Conservation (phyloP, 2,888 invertebrate genomes). For the Hymenopus coronatus region DNA sequence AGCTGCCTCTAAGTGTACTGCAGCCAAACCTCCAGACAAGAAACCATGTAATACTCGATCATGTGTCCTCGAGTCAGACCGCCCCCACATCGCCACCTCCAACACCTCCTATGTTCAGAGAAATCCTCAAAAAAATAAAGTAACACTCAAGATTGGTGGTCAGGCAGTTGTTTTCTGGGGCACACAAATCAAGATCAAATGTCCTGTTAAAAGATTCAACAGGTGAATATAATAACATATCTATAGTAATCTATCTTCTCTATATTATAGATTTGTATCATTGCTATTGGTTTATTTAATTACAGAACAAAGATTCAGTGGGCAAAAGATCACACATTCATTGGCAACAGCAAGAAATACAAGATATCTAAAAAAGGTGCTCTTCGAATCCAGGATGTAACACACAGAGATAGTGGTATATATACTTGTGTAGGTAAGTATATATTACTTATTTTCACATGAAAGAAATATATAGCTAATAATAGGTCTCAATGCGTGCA, state of each 20-base stretch:
- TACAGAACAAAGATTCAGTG: conserved; percentile 76
- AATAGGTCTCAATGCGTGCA: no score
- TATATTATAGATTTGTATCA: neutral
- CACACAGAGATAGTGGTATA: conserved; percentile 76
- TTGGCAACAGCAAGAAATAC: conserved; percentile 75
- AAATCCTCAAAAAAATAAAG: conserved; percentile 75
- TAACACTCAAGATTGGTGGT: conserved; percentile 83
- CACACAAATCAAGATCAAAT: conserved; percentile 89
- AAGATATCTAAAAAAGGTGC: conserved; percentile 89
- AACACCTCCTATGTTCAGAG: conserved; percentile 82
- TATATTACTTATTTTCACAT: neutral
- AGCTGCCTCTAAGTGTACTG: conserved; percentile 70
- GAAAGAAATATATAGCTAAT: neutral
- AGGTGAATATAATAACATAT: conserved; percentile 43
- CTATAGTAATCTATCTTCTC: neutral
- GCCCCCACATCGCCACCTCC: conserved; percentile 73
- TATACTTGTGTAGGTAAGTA: conserved; percentile 75
- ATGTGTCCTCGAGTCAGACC: conserved; percentile 68
- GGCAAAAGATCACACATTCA: conserved; percentile 80
- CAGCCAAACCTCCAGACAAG: conserved; percentile 69
- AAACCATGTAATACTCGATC: conserved; percentile 84
- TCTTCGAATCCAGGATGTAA: conserved; percentile 77
- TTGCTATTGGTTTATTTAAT: neutral
- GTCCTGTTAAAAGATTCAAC: conserved; percentile 78
- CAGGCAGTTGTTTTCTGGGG: conserved; percentile 87